Evolutionary conservation across 2,888 invertebrate species (phyloP).

Genomic region (Napeogenes sylphis): DNA sequence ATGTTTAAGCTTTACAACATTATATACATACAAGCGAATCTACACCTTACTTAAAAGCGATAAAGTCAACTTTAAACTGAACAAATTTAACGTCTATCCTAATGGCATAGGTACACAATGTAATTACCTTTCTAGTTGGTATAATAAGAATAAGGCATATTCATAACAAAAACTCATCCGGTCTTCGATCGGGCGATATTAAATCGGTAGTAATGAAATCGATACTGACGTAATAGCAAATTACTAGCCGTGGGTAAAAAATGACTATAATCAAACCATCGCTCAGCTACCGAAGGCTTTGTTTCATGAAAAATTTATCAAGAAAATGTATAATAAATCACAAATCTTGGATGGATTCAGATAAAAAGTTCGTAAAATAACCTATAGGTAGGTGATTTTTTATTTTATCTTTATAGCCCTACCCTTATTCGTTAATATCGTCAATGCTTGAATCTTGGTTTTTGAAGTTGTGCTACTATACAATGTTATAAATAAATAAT

Average conservation of each 20-base stretch:
- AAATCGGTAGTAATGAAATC: slow-evolving; percentile 67
- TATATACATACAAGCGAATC: slow-evolving; percentile 4
- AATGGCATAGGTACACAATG: slow-evolving; percentile 41
- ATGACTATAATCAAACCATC: slow-evolving; percentile 61
- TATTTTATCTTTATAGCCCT: too few species aligned
- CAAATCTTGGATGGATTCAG: too few species aligned
- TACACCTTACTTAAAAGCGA: background rate
- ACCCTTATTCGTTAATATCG: too few species aligned
- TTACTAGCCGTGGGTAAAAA: slow-evolving; percentile 50
- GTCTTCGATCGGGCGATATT: slow-evolving; percentile 49
- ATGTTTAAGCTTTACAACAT: slow-evolving; percentile 27
- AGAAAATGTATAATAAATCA: background rate
- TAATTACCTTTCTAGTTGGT: slow-evolving; percentile 60
- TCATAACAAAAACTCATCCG: slow-evolving; percentile 61
- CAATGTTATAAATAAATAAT: too few species aligned
- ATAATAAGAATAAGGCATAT: slow-evolving; percentile 50
- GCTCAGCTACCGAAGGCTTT: slow-evolving; percentile 39
- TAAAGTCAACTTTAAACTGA: slow-evolving; percentile 16
- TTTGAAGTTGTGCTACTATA: too few species aligned
- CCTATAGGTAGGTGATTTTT: too few species aligned
- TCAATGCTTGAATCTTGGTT: too few species aligned
- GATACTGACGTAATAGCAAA: slow-evolving; percentile 56
- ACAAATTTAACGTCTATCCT: slow-evolving; percentile 13
- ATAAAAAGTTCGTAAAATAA: too few species aligned
- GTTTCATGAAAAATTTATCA: background rate